A percentile compares a stretch with the other conserved stretches of the same genome.
phyloP scores from a whole-genome alignment of 1,140 invertebrate genomes.

The Drosophila erecta region DNA sequence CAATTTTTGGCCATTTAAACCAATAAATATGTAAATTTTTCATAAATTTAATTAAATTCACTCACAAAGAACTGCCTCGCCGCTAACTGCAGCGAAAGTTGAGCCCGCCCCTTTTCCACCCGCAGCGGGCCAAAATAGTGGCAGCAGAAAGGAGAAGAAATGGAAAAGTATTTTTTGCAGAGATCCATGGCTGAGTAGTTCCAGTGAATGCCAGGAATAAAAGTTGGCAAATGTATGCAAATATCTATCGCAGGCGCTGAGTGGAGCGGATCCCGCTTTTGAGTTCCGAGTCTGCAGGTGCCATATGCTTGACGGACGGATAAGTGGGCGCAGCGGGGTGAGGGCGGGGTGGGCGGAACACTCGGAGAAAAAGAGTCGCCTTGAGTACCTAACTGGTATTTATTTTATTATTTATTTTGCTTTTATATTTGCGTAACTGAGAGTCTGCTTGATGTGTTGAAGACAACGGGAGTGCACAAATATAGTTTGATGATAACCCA shows the following conservation, averaged over 20 bases:
- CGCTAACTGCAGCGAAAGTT: constrained; percentile 63
- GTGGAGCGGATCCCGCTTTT: constrained; percentile 39
- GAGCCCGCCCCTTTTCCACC: constrained; percentile 1
- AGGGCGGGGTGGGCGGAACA: too few species aligned
- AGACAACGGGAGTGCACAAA: too few species aligned
- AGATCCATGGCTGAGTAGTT: constrained; percentile 50
- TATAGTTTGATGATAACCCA: too few species aligned
- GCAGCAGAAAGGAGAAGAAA: constrained; percentile 21
- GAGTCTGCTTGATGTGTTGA: too few species aligned
- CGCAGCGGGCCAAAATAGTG: constrained; percentile 2
- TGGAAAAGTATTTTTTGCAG: constrained; percentile 37
- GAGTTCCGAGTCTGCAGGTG: constrained; percentile 59
- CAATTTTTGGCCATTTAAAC: constrained; percentile 75
- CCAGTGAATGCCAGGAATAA: constrained; percentile 51
- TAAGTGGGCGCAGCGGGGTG: background rate
- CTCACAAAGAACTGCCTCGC: constrained; percentile 58
- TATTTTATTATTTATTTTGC: too few species aligned
- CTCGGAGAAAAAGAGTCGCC: too few species aligned
- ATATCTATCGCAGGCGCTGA: constrained; percentile 62
- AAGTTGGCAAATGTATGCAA: constrained; percentile 77
- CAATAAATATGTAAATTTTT: constrained; percentile 83
- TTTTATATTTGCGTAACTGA: too few species aligned
- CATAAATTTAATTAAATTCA: constrained; percentile 83
- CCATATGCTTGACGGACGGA: constrained; percentile 57
- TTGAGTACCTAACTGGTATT: too few species aligned